phyloP scores from a whole-genome alignment of 2,797 vertebrate genomes.

The Ctenopoma kingsleyae region DNA sequence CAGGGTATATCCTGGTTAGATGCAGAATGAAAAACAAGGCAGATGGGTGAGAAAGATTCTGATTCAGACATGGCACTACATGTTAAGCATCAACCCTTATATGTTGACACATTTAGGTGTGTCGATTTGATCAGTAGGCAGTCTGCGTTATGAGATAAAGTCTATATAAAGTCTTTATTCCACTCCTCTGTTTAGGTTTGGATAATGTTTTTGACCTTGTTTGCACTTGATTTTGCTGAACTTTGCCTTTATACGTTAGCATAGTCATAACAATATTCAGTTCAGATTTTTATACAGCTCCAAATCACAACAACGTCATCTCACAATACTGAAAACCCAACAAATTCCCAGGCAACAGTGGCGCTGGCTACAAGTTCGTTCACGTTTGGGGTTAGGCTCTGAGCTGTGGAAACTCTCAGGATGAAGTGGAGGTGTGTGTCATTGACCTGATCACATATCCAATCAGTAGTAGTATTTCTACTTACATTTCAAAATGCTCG shows the following conservation, averaged over 20 bases:
- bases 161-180: neutral
- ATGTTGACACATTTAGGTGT: neutral
- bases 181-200: neutral
- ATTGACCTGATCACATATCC: too few species aligned
- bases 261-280: too few species aligned
- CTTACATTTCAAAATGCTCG: too few species aligned
- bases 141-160: conserved; percentile 3
- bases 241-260: neutral
- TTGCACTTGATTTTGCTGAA: neutral
- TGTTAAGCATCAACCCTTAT: neutral
- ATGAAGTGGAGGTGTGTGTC: too few species aligned
- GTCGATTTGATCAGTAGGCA: conserved; percentile 3
- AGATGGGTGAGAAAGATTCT: neutral
- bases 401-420: too few species aligned
- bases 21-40: conserved; percentile 22
- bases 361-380: too few species aligned
- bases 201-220: neutral
- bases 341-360: too few species aligned
- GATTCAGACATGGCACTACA: neutral
- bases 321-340: too few species aligned
- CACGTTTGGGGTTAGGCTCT: too few species aligned
- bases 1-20: conserved; percentile 11
- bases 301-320: too few species aligned
- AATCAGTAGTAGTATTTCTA: too few species aligned
- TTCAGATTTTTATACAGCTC: too few species aligned